Conservation (phyloP, 2,113 vertebrate genomes). For the Mobula hypostoma region DNA sequence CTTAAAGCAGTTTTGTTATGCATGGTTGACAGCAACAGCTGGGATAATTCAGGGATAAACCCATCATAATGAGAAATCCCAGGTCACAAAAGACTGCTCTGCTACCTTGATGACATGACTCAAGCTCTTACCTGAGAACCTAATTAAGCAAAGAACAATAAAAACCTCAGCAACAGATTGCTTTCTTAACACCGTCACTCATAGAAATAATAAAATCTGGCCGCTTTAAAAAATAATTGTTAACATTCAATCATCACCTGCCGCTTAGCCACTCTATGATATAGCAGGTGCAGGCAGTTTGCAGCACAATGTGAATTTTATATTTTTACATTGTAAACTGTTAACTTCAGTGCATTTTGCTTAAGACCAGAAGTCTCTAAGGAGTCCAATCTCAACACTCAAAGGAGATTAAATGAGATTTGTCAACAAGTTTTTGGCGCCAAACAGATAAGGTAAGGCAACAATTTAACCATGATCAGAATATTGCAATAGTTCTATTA, state of each 20-base stretch:
- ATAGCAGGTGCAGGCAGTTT: constrained; percentile 9
- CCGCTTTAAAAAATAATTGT: constrained; percentile 42
- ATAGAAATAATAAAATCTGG: constrained; percentile 48
- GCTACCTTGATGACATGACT: constrained; percentile 31
- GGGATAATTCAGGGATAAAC: background rate
- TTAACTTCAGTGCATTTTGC: background rate
- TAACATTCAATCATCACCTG: constrained; percentile 45
- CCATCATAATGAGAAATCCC: background rate
- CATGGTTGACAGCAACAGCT: constrained; percentile 3
- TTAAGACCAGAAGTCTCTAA: background rate
- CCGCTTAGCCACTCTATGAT: constrained; percentile 41
- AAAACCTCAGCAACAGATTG: constrained; percentile 43
- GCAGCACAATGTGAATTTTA: background rate
- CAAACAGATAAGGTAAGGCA: background rate
- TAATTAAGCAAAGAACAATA: constrained; percentile 44
- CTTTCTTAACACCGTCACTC: constrained; percentile 42
- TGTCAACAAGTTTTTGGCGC: background rate
- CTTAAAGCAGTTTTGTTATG: background rate
- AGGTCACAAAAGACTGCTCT: constrained; percentile 17
- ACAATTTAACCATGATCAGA: background rate
- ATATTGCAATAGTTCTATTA: background rate
- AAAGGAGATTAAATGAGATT: background rate
- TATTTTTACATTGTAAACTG: background rate
- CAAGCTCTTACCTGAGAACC: constrained; percentile 49
- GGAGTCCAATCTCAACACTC: background rate